Percentiles rank a stretch among this genome's conserved stretches.
Conservation (phyloP, 2,888 invertebrate species). For the Ectemnius lituratus region DNA sequence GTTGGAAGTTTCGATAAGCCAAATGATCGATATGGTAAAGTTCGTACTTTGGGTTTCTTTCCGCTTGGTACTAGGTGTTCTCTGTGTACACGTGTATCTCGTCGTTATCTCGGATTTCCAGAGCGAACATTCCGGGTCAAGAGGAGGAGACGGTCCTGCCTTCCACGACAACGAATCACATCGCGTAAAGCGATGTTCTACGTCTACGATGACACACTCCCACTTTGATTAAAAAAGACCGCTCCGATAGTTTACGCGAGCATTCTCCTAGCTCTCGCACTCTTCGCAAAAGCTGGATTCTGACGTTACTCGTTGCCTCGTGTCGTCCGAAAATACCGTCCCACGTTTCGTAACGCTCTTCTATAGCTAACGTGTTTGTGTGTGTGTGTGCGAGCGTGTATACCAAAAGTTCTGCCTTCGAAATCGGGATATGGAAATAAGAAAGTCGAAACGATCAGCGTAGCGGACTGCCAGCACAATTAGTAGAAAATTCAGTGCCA, state of each 20-base stretch:
- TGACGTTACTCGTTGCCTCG: not conserved
- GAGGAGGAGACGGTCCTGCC: constrained; percentile 28
- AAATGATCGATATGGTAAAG: no score
- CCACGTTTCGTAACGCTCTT: no score
- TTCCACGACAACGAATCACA: constrained; percentile 26
- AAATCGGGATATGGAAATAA: no score
- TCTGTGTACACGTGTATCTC: not conserved
- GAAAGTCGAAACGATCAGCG: no score
- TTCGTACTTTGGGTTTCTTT: no score
- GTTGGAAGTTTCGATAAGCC: no score
- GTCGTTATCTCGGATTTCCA: constrained; percentile 26
- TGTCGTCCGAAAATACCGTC: no score
- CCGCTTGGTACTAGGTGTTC: not conserved
- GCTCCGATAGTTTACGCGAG: not conserved
- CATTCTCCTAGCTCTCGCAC: not conserved
- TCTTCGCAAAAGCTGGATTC: not conserved
- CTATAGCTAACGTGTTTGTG: no score
- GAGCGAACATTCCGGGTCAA: not conserved
- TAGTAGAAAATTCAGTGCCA: no score
- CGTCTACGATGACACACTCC: not conserved
- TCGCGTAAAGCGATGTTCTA: not conserved
- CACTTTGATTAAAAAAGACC: constrained; percentile 25
- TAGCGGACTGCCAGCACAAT: no score
- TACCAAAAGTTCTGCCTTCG: no score
- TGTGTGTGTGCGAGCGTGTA: no score